Percentiles rank a stretch among this genome's conserved stretches.
Evolutionary conservation across 2,113 vertebrate genomes (phyloP).

Genomic region (Megaleporinus macrocephalus): DNA sequence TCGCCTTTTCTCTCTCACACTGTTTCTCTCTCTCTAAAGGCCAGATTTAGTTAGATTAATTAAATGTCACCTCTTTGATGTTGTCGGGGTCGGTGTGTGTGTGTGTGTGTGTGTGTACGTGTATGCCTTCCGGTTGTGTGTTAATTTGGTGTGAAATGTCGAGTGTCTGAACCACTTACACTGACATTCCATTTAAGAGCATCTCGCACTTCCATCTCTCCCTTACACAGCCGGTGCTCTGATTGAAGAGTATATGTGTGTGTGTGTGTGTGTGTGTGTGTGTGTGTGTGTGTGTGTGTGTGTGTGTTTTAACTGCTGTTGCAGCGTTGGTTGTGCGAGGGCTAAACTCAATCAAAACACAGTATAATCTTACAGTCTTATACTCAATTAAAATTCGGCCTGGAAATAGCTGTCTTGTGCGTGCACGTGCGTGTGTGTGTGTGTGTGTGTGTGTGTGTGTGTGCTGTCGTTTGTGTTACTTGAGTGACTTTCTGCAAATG

Average conservation of each 20-base stretch:
- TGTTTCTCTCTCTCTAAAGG: conserved; percentile 26
- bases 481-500: conserved; percentile 40
- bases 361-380: conserved; percentile 12
- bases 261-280: not conserved
- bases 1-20: conserved; percentile 6
- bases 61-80: conserved; percentile 53
- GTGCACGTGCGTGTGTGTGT: not conserved
- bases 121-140: conserved; percentile 26
- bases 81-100: not conserved
- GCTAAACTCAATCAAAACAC: not conserved
- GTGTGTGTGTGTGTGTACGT: not conserved
- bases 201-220: not conserved
- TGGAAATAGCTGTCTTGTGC: conserved; percentile 17
- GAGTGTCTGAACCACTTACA: conserved; percentile 26
- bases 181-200: conserved; percentile 43
- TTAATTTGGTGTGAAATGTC: conserved; percentile 45
- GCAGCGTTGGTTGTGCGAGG: not conserved
- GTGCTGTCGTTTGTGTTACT: conserved; percentile 17
- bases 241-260: not conserved
- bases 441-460: not conserved
- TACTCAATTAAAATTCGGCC: conserved; percentile 6
- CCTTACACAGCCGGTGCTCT: not conserved
- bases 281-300: not conserved
- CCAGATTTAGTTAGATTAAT: conserved; percentile 46
- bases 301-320: not conserved